Percentiles rank a stretch among this genome's conserved stretches.
phyloP scores from a whole-genome alignment of 30 jellyfish, hydroid and myxozoan species.

The Sanderia malayensis region DNA sequence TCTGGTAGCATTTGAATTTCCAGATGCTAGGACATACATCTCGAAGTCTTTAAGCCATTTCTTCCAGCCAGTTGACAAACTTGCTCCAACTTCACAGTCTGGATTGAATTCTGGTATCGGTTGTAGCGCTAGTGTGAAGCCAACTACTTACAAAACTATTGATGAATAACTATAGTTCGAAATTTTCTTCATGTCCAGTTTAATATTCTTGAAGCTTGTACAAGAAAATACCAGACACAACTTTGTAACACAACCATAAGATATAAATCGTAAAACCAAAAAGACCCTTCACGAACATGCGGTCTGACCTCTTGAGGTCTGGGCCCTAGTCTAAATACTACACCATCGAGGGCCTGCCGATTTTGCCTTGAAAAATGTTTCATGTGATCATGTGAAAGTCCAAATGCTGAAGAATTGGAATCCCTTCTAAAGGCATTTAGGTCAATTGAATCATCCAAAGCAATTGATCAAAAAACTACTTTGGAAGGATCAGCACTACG shows the following conservation, averaged over 20 bases:
- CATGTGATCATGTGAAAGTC: no score
- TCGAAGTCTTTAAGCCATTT: constrained; percentile 26
- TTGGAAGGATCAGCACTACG: constrained; percentile 30
- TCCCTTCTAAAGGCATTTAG: background rate
- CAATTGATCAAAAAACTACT: constrained; percentile 6
- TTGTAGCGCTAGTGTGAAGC: constrained; percentile 4
- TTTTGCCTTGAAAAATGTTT: no score
- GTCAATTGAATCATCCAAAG: constrained; percentile 8
- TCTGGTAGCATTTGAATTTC: background rate
- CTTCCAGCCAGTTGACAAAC: constrained; percentile 28
- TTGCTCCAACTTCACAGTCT: constrained; percentile 35
- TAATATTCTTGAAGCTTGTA: no score
- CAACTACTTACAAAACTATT: no score
- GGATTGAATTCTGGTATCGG: constrained; percentile 47
- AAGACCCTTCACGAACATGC: no score
- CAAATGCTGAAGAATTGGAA: background rate
- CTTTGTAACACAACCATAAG: no score
- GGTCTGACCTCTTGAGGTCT: no score
- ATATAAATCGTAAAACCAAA: no score
- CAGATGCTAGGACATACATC: constrained; percentile 26
- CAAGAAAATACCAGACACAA: no score
- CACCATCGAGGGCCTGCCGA: no score
- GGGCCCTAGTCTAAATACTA: no score
- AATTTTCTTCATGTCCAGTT: background rate
- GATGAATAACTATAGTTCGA: background rate